Percentiles rank a stretch among this genome's conserved stretches.
Conservation (phyloP, 2,888 invertebrate species). For the Melanophora roralis region DNA sequence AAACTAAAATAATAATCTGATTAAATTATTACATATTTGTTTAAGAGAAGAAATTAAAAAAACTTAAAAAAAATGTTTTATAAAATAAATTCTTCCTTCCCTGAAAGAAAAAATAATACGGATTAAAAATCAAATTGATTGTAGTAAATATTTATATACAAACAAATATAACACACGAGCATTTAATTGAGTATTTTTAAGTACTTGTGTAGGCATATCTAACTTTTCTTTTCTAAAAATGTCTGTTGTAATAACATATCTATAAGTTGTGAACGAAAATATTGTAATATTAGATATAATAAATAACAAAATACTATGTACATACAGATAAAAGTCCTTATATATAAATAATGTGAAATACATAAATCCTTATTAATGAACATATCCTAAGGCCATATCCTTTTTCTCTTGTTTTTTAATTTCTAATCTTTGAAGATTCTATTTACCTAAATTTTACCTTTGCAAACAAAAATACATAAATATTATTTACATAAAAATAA, state of each 20-base stretch:
- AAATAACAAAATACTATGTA: conserved; percentile 25
- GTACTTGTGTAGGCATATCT: conserved; percentile 41
- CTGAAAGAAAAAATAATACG: background rate
- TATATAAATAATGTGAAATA: background rate
- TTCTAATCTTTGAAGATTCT: background rate
- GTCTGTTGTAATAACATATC: conserved; percentile 56
- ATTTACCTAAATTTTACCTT: background rate
- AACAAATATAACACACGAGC: background rate
- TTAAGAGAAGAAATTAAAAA: no score
- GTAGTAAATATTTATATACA: background rate
- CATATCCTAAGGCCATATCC: conserved; percentile 43
- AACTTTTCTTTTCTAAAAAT: conserved; percentile 5
- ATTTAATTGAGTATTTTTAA: conserved; percentile 15
- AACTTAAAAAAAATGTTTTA: no score
- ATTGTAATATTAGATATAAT: conserved; percentile 39
- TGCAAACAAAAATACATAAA: background rate
- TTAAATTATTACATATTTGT: no score
- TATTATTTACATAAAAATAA: background rate
- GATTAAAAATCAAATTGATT: background rate
- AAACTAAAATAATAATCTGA: no score
- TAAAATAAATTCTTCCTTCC: background rate
- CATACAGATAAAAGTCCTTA: conserved; percentile 13
- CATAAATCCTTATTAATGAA: conserved; percentile 4
- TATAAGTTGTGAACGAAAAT: conserved; percentile 56
- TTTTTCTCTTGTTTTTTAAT: conserved; percentile 6